Evolutionary conservation across 2,888 invertebrate genomes (phyloP), one percentile per base, ranked within the genome.

Genomic region (Cryptus viduatorius): DNA sequence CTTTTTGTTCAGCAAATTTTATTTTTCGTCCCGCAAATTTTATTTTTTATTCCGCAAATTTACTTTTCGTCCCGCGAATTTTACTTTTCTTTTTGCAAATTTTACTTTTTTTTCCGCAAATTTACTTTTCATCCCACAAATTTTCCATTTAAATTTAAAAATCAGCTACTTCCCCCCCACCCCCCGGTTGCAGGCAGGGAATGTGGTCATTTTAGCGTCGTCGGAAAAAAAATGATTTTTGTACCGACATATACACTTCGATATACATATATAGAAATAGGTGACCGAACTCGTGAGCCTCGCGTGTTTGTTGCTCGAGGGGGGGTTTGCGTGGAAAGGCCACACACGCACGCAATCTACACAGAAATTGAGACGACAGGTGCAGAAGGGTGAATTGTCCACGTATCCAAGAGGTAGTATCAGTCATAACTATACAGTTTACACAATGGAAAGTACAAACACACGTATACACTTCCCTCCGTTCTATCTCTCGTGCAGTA

Each of bases 351-450:
- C n/a, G 31, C 61, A 61, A 29, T 29, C 24, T 29, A 61, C 61
- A 61, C 29, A 61, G 61, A 61, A n/a, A 64, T 64, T 48, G 64
- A 16, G 64, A 75, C 73, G 73, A 75, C 73, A 75, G 73, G 73
- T 75, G 73, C 64, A 48, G 64, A 75, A 37, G 73, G 73, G 73
- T 75, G 64, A 24, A 37, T 16, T 29, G 29, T 24, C 61, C 61
- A 14, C 61, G 61, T 59, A 44, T 56, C 56, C 42, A 0, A 42
- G 31, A 24, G 14, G 14, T 42, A 14, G 59, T 64, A 64, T 64
- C 48, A 75, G 61, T 64, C 12, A 37, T 19, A 31, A 48, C 16
- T 37, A 48, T 64, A 48, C 3, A 4, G 37, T 48, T 14, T 61
- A 48, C 61, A 48, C 61, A 64, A 64, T 31, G 64, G 31, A 16